Conservation (phyloP, 2,113 vertebrate genomes). For the Edolisoma coerulescens region DNA sequence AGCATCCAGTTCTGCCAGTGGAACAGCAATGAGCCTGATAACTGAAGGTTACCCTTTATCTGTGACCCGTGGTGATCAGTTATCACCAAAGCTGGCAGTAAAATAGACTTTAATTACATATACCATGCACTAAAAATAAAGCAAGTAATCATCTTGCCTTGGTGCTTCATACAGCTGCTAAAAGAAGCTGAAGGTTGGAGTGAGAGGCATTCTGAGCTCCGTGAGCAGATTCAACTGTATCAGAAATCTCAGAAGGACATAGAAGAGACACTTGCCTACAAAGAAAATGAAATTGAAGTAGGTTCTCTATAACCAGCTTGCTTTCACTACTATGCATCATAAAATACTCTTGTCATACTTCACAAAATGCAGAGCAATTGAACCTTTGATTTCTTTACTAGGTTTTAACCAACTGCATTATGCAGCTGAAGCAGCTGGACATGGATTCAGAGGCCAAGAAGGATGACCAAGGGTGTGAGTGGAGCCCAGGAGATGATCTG, state of each 20-base stretch:
- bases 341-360: neutral
- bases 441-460: conserved; percentile 52
- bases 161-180: conserved; percentile 76
- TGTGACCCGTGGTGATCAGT: neutral
- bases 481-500: conserved; percentile 72
- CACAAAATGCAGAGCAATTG: neutral
- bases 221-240: conserved; percentile 85
- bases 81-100: neutral
- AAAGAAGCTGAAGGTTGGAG: conserved; percentile 84
- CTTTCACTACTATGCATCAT: neutral
- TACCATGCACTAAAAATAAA: neutral
- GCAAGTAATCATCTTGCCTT: neutral
- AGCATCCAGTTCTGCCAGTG: neutral
- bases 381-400: conserved; percentile 50
- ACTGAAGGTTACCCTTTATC: neutral
- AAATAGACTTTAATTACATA: neutral
- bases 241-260: conserved; percentile 88
- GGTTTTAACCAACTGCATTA: conserved; percentile 91
- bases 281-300: conserved; percentile 90
- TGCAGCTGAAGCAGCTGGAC: conserved; percentile 84
- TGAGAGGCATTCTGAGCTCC: conserved; percentile 83
- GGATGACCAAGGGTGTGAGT: conserved; percentile 44
- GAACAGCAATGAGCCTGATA: neutral
- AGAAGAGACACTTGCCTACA: conserved; percentile 85
- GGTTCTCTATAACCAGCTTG: neutral